phyloP scores from a whole-genome alignment of 2,113 vertebrate genomes.

The Sylvietta virens region DNA sequence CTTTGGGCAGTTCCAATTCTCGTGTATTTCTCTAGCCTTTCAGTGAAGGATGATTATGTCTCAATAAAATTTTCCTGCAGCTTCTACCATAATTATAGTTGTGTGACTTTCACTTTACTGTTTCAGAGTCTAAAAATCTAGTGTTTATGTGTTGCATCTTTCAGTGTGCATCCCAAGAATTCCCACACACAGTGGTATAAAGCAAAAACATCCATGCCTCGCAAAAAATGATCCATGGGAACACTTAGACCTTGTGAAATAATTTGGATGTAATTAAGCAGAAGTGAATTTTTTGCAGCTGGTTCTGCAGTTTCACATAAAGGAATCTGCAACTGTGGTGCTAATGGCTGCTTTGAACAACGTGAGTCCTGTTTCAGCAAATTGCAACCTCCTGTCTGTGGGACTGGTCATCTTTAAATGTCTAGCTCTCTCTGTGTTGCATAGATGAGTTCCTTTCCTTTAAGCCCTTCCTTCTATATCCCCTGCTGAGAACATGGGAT shows the following conservation, averaged over 20 bases:
- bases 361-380: not conserved
- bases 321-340: not conserved
- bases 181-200: accelerated
- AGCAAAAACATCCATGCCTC: not conserved
- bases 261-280: not conserved
- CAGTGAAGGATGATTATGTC: not conserved
- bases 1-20: not conserved
- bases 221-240: accelerated
- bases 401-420: not conserved
- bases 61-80: not conserved
- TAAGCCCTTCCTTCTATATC: not conserved
- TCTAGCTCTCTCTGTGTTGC: not conserved
- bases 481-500: not conserved
- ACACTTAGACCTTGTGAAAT: not conserved
- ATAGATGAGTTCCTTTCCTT: not conserved
- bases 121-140: not conserved
- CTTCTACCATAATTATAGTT: not conserved
- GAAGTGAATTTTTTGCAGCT: not conserved
- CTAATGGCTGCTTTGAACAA: not conserved
- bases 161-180: not conserved
- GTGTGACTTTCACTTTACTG: not conserved
- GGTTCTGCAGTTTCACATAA: not conserved
- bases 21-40: not conserved
- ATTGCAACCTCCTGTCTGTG: not conserved
- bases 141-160: not conserved